Conservation (phyloP, 2,797 vertebrate genomes). For the Rachycentron canadum region DNA sequence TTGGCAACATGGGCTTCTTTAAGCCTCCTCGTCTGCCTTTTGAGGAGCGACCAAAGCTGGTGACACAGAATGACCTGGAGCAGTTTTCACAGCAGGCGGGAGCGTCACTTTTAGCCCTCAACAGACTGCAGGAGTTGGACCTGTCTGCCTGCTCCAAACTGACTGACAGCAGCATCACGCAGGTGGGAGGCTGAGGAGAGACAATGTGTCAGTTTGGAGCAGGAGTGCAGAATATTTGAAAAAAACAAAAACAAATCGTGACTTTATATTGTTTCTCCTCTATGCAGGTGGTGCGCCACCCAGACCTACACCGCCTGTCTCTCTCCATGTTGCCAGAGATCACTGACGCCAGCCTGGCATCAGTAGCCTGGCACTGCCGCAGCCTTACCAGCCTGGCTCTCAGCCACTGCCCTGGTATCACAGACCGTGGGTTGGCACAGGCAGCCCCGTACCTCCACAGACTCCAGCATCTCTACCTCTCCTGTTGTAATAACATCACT, state of each 20-base stretch:
- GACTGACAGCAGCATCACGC: conserved; percentile 88
- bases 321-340: conserved; percentile 87
- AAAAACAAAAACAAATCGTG: background rate
- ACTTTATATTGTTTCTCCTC: background rate
- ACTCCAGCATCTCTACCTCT: conserved; percentile 88
- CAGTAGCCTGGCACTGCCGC: conserved; percentile 85
- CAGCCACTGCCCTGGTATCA: conserved; percentile 87
- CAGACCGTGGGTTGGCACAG: conserved; percentile 81
- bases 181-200: conserved; percentile 74
- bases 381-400: conserved; percentile 85
- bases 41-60: conserved; percentile 78
- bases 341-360: conserved; percentile 84
- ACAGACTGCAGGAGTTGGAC: conserved; percentile 86
- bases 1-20: conserved; percentile 89
- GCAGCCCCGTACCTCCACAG: conserved; percentile 80
- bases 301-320: conserved; percentile 85
- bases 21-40: conserved; percentile 81
- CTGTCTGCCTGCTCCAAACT: conserved; percentile 89
- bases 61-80: conserved; percentile 72
- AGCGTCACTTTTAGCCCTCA: conserved; percentile 82
- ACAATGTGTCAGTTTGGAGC: rapidly evolving
- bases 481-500: conserved; percentile 86
- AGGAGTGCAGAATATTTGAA: background rate
- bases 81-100: conserved; percentile 72
- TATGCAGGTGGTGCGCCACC: conserved; percentile 85